phyloP scores from a whole-genome alignment of 2,888 invertebrate genomes.

The Parthenolecanium corni region DNA sequence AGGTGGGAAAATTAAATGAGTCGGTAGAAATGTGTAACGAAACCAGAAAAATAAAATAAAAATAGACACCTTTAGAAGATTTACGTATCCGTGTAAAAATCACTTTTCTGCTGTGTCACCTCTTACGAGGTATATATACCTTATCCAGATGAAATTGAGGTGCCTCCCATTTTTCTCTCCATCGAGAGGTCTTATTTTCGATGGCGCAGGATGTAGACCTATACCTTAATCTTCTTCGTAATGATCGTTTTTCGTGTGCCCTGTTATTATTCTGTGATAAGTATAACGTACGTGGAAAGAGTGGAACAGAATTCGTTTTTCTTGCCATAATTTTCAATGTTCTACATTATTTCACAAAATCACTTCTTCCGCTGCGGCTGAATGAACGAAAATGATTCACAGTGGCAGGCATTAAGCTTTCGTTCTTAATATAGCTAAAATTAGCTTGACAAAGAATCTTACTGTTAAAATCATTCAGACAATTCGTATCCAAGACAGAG shows the following conservation, averaged over 20 bases:
- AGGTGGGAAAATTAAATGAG: no score
- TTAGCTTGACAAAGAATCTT: no score
- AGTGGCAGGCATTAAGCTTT: no score
- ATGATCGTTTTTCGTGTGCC: constrained; percentile 25
- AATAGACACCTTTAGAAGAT: background rate
- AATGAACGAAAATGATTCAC: no score
- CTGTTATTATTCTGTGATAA: no score
- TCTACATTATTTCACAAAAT: no score
- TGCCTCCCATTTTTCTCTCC: constrained; percentile 13
- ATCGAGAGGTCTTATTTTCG: background rate
- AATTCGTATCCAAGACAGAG: no score
- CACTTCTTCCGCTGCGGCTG: no score
- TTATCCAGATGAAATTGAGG: background rate
- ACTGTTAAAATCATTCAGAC: no score
- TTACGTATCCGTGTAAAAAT: constrained; percentile 21
- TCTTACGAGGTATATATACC: background rate
- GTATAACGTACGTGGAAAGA: background rate
- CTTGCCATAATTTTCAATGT: no score
- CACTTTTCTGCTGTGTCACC: constrained; percentile 25
- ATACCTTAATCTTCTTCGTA: constrained; percentile 20
- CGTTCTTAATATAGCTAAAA: no score
- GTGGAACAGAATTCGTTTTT: background rate
- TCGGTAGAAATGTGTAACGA: background rate
- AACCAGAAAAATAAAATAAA: background rate
- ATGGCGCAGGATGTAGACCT: background rate